Conservation (phyloP, 2,113 vertebrate genomes). For the Potamarius usumacintae region DNA sequence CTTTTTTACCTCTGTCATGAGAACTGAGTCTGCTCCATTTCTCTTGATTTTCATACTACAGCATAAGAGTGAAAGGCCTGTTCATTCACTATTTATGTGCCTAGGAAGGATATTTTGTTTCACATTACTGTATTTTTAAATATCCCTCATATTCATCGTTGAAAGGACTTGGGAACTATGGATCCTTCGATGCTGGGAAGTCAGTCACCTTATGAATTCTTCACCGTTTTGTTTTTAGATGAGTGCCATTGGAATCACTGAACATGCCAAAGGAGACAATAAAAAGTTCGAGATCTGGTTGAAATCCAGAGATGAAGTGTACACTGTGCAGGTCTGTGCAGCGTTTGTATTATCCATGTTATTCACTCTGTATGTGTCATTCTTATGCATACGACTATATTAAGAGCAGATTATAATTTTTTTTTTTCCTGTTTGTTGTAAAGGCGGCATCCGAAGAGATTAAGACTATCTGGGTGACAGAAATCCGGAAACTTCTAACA, state of each 20-base stretch:
- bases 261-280: conserved; percentile 91
- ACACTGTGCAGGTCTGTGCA: conserved; percentile 88
- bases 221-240: conserved; percentile 75
- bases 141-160: background rate
- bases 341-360: background rate
- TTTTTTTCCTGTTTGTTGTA: background rate
- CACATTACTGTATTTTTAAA: background rate
- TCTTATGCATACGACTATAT: background rate
- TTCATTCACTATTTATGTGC: background rate
- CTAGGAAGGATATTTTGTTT: background rate
- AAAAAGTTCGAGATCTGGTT: conserved; percentile 99
- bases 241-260: conserved; percentile 92
- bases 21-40: background rate
- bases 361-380: no score
- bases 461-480: conserved; percentile 93
- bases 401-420: background rate
- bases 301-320: conserved; percentile 94
- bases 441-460: conserved; percentile 88
- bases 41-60: background rate
- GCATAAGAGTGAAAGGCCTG: background rate
- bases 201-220: background rate
- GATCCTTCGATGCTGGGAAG: background rate
- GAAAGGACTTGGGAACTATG: background rate
- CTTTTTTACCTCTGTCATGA: background rate
- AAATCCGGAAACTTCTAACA: conserved; percentile 94